Percentiles rank a stretch among this genome's conserved stretches.
These are phyloP conservation scores for Ceraclea dissimilis DNA, from an alignment of 2,888 invertebrate species.

Conservation along the genomic window DNA sequence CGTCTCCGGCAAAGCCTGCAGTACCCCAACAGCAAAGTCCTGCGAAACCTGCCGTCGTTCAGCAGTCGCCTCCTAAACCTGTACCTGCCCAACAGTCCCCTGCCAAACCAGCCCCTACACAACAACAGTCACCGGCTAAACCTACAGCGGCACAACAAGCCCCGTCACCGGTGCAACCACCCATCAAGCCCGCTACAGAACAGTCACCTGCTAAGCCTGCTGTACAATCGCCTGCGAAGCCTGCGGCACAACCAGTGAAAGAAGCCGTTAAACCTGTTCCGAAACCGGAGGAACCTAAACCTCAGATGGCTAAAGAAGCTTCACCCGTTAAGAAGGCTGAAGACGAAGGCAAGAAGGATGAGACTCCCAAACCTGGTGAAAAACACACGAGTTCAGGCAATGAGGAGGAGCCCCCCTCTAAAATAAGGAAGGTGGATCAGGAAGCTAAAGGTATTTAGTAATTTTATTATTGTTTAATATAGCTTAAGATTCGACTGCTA, in stretches of 20 bases:
- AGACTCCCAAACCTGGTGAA: not conserved
- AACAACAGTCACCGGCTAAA: slow-evolving; percentile 16
- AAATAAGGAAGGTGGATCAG: slow-evolving; percentile 7
- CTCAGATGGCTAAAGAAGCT: slow-evolving; percentile 13
- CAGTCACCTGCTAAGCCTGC: slow-evolving; percentile 7
- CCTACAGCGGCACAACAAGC: slow-evolving; percentile 10
- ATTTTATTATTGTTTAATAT: not conserved
- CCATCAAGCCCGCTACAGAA: slow-evolving; percentile 3
- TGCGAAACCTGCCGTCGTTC: slow-evolving; percentile 5
- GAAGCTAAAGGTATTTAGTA: not conserved
- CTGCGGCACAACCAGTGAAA: slow-evolving; percentile 6
- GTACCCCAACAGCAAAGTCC: slow-evolving; percentile 6
- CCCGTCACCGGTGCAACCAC: not conserved
- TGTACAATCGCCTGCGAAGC: slow-evolving; percentile 7
- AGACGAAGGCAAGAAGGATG: not conserved
- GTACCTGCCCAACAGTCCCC: slow-evolving; percentile 13
- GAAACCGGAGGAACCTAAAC: not conserved
- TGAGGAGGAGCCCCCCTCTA: slow-evolving; percentile 3
- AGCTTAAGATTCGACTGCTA: too few relatives aligned
- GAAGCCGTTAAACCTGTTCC: not conserved
- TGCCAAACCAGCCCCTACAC: slow-evolving; percentile 3
- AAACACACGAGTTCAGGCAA: slow-evolving; percentile 4
- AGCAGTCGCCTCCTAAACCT: slow-evolving; percentile 18
- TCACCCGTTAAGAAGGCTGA: not conserved
- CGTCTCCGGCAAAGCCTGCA: slow-evolving; percentile 10